Conservation (phyloP, 2,797 vertebrate genomes). For the Sebastes hopkinsi region DNA sequence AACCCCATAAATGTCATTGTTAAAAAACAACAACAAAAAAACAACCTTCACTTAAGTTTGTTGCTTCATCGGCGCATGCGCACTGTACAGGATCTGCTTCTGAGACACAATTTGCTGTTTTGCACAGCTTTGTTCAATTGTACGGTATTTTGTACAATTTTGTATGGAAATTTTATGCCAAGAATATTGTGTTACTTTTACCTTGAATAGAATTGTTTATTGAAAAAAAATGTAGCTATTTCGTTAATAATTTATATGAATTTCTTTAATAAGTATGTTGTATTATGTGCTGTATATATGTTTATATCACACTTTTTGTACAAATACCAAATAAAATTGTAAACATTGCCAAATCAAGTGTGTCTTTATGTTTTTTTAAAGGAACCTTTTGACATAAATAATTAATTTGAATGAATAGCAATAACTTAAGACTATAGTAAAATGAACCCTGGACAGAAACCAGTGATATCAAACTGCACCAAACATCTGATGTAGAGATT, state of each 20-base stretch:
- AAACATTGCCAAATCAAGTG: conserved; percentile 33
- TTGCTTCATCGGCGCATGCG: conserved; percentile 39
- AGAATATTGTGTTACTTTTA: conserved; percentile 85
- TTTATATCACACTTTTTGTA: conserved; percentile 78
- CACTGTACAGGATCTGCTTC: conserved; percentile 74
- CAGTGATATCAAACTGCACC: conserved; percentile 86
- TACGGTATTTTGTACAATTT: conserved; percentile 95
- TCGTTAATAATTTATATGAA: conserved; percentile 96
- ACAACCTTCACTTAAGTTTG: conserved; percentile 21
- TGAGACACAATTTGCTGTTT: conserved; percentile 87
- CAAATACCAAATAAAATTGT: conserved; percentile 82
- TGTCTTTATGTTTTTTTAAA: background rate
- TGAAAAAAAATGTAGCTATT: conserved; percentile 85
- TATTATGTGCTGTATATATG: conserved; percentile 92
- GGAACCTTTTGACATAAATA: conserved; percentile 57
- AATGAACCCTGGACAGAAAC: conserved; percentile 86
- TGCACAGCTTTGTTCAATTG: conserved; percentile 92
- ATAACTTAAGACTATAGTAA: conserved; percentile 98
- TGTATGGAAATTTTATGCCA: conserved; percentile 97
- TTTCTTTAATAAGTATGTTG: conserved; percentile 91
- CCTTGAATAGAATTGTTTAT: conserved; percentile 83
- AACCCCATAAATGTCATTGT: conserved; percentile 24
- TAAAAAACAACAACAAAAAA: background rate
- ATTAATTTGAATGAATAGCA: conserved; percentile 97
- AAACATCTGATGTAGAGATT: conserved; percentile 83